Base-by-base conservation (phyloP, 2,888 invertebrate species). In the Punctoribates punctum region DNA sequence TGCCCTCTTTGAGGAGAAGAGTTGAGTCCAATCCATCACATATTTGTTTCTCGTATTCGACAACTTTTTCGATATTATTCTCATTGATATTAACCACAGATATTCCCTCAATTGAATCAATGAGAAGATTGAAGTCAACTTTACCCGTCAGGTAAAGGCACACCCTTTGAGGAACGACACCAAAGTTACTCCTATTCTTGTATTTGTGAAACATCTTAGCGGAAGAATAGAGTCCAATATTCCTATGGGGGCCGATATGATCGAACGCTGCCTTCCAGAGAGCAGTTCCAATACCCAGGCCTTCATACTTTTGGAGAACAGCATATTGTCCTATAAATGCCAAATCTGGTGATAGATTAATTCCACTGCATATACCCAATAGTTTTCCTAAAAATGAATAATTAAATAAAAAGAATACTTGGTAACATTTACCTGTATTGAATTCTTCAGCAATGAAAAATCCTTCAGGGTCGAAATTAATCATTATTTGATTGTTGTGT, bases 271-370 rank as follows among this genome's bases (percentile, higher is more conserved):
- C 75, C 15, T 76, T 73, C 77, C 77, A 78, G 20, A 79, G 75
- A 70, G 76, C 76, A 20, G 65, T 27, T 20, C 79, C 78, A 15
- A 79, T 70, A 13, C 79, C 79, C 8, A 20, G 20, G 9, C 78
- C 78, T 51, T 78, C 75, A 29, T 78, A 78, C 9, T 75, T 70
- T 25, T 75, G 57, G 9, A 38, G 57, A 3, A 78, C 75, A 1
- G 67, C 74, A 48, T 78, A 79, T 2, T 78, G 72, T 9, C 79
- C 78, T 8, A 79, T 60, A 73, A 77, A 79, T 5, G 77, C 75
- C 6, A 78, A 62, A 46, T 78, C 77, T 13, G 73, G 20, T 3
- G 51, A n/a, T 15, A 60, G 29, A 46, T 74, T 74, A 27, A 74
- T 29, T 27, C 74, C 74, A 74, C 74, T 74, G 65, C 74, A 74